Percentiles rank a stretch among this genome's conserved stretches.
phyloP scores from a whole-genome alignment of 2,113 vertebrate species.

The Eudyptes chrysolophus region DNA sequence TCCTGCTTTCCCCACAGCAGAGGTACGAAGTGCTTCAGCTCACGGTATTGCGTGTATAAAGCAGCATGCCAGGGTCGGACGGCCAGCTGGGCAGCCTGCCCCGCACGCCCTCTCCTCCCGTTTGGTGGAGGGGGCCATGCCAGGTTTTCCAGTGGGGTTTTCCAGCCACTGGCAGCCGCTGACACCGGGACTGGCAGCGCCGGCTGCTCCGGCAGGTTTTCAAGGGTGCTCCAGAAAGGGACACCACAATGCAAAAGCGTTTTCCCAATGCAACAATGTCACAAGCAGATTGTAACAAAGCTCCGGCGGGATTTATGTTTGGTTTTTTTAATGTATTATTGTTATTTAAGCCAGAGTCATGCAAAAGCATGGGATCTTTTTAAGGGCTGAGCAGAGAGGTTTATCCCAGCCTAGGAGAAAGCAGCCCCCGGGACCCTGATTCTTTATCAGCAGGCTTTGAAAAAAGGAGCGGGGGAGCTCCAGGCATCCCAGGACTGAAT shows the following conservation, averaged over 20 bases:
- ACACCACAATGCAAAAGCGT: not conserved
- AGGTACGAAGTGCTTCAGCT: not conserved
- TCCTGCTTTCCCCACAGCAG: not conserved
- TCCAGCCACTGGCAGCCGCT: not conserved
- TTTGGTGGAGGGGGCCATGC: not conserved
- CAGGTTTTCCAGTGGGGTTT: not conserved
- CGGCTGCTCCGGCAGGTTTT: not conserved
- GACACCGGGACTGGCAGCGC: fast-evolving
- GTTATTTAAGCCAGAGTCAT: not conserved
- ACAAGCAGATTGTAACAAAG: not conserved
- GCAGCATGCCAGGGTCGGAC: fast-evolving
- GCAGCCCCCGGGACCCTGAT: not conserved
- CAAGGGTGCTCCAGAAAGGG: not conserved
- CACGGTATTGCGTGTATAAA: fast-evolving
- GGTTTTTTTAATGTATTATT: not conserved
- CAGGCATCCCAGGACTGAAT: not conserved
- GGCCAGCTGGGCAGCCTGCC: not conserved
- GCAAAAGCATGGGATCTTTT: not conserved
- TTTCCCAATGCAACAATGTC: not conserved
- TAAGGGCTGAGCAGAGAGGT: not conserved
- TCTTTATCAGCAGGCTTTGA: not conserved
- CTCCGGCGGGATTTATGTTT: not conserved
- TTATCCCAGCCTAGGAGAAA: not conserved
- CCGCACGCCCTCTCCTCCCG: not conserved
- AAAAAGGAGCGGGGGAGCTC: not conserved